A percentile compares a stretch with the other conserved stretches of the same genome.
These are phyloP conservation scores for Colletes collaris DNA, from an alignment of 2,888 invertebrate species.

Conservation along the genomic window DNA sequence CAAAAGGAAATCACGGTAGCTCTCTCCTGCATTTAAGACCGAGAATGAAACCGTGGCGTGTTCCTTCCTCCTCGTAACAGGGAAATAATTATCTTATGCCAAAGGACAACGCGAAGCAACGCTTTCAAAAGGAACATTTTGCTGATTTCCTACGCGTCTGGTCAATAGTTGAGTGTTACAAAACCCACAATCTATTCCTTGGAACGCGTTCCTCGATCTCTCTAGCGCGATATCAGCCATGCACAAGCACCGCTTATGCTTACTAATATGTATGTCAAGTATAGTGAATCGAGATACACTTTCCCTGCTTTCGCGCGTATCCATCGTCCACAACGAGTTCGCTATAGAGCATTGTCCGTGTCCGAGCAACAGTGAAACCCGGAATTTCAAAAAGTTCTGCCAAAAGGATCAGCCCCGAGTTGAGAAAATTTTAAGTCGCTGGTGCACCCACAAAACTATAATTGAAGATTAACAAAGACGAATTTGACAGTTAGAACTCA, in stretches of 20 bases:
- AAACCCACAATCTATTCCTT: too few species aligned
- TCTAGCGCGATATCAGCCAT: slow-evolving; percentile 8
- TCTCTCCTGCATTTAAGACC: neutral
- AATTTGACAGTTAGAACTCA: too few species aligned
- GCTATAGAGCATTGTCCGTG: slow-evolving; percentile 62
- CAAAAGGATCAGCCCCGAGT: slow-evolving; percentile 38
- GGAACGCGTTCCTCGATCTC: neutral
- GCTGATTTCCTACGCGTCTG: too few species aligned
- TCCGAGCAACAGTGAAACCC: slow-evolving; percentile 60
- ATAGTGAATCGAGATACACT: slow-evolving; percentile 67
- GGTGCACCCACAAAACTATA: too few species aligned
- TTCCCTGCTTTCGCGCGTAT: slow-evolving; percentile 74
- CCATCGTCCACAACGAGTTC: slow-evolving; percentile 50
- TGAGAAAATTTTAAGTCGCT: slow-evolving; percentile 2
- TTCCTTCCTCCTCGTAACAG: neutral
- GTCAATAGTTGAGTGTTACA: too few species aligned
- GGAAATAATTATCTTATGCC: neutral
- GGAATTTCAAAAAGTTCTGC: slow-evolving; percentile 64
- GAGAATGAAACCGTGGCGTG: neutral
- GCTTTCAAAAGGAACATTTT: neutral
- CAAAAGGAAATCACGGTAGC: neutral
- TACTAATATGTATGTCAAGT: slow-evolving; percentile 56
- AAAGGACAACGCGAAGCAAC: neutral
- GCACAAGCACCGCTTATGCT: slow-evolving; percentile 18
- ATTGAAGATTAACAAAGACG: too few species aligned